Percentiles rank a stretch among this genome's conserved stretches.
Conservation (phyloP, 2,113 vertebrate species). For the Turdus rufiventris region DNA sequence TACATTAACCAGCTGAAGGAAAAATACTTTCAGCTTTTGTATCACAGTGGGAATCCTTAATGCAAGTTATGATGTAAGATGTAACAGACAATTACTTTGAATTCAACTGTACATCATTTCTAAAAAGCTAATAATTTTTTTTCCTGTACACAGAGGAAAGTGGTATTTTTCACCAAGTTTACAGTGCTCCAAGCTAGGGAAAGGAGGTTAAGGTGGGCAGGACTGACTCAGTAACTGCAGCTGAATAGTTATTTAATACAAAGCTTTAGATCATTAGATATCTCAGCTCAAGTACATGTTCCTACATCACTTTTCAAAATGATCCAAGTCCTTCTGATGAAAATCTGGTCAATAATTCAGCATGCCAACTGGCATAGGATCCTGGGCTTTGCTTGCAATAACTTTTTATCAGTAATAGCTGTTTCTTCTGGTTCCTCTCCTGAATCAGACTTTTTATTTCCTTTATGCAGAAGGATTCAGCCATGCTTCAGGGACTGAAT, state of each 20-base stretch:
- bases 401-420: neutral
- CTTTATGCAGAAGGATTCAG: neutral
- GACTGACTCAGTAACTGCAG: neutral
- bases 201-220: neutral
- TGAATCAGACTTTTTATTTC: neutral
- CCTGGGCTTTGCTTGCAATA: neutral
- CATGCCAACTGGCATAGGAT: neutral
- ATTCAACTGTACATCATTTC: conserved; percentile 29
- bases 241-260: neutral
- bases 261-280: neutral
- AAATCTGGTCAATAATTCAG: neutral
- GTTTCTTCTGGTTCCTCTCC: neutral
- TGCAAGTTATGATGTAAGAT: conserved; percentile 46
- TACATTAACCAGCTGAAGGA: conserved; percentile 57
- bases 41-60: conserved; percentile 54
- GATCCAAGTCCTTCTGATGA: neutral
- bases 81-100: conserved; percentile 51
- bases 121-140: neutral
- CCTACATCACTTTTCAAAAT: neutral
- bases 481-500: neutral
- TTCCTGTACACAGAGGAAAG: neutral
- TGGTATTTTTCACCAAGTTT: neutral
- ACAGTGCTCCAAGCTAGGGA: neutral
- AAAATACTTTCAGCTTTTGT: conserved; percentile 57
- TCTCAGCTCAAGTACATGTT: neutral